Base-by-base conservation (phyloP, 2,797 vertebrate species). In the Chaunax sp. region DNA sequence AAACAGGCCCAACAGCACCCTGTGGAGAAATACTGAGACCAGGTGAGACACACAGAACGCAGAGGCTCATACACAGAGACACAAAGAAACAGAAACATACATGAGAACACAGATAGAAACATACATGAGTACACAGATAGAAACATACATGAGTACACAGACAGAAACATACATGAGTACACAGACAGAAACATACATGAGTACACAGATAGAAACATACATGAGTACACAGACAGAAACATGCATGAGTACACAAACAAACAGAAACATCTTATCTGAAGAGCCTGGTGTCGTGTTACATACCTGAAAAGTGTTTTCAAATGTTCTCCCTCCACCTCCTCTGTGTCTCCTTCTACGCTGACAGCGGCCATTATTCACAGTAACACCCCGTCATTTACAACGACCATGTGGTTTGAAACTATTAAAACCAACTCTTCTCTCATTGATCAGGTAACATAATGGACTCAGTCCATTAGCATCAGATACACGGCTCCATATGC, bases 1-100 rank as follows among this genome's bases (percentile, higher is more conserved):
- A 87, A 89, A 81, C 65, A 58, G 78, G 49, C 68, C 61, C 13
- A 80, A 83, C 68, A 52, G 80, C 84, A 85, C 78, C 77, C 75
- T 15, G 8, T n/a, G 49, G 87, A 82, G 87, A 90, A 90, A 90
- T 90, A 87, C 56, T 4, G 54, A 84, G 66, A 70, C 62, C 72
- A 80, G 65, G 77, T 83, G 87, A 75, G 72, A 87, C 62, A 76
- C 84, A 68, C 64, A 49, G 33, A 78, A 56, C 0, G 6, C 46
- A 30, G 47, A 61, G 43, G 20, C 61, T 5, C n/a, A 37, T 2
- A 63, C 45, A 72, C 26, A 75, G 28, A 67, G 6, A 47, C 49
- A 56, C 33, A 71, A 20, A 61, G 43, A 63, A 44, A 52, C 3
- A 44, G 5, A 19, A 1, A 52, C n/a, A n/a, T n/a, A n/a, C n/a